These are phyloP conservation scores for Lepidochitona cinerea DNA, from an alignment of 2,888 invertebrate genomes.

Conservation along the genomic window DNA sequence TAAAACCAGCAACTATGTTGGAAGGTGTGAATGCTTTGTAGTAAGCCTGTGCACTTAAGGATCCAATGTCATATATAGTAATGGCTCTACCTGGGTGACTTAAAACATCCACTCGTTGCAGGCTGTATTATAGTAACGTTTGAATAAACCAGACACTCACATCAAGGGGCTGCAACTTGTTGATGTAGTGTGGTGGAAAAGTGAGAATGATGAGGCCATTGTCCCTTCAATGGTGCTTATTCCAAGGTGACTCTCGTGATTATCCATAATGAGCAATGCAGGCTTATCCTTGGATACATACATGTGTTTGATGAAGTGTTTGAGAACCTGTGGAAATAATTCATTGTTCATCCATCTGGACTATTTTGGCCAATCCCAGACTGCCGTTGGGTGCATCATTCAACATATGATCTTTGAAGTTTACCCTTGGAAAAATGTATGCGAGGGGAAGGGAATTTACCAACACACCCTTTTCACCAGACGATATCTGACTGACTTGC, in stretches of 20 bases:
- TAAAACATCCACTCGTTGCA: neutral
- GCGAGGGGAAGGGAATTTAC: slow-evolving; percentile 13
- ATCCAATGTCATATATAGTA: neutral
- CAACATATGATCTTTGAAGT: slow-evolving; percentile 10
- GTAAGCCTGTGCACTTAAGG: slow-evolving; percentile 1
- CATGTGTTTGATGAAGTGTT: slow-evolving; percentile 13
- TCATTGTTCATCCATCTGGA: slow-evolving; percentile 18
- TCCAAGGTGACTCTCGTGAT: slow-evolving; percentile 14
- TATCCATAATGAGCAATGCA: slow-evolving; percentile 19
- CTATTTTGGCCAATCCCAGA: slow-evolving; percentile 8
- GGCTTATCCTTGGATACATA: slow-evolving; percentile 11
- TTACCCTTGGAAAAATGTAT: slow-evolving; percentile 14
- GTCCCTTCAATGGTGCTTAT: slow-evolving; percentile 7
- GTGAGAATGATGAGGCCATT: slow-evolving; percentile 14
- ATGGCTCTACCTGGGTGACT: slow-evolving; percentile 4
- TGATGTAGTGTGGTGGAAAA: slow-evolving; percentile 9
- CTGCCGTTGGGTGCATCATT: slow-evolving; percentile 7
- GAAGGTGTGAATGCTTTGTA: slow-evolving; percentile 2
- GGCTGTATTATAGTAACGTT: neutral
- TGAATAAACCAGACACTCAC: neutral
- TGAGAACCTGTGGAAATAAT: neutral
- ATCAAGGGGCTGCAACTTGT: slow-evolving; percentile 8
- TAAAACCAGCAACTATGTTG: neutral
- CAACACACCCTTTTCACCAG: slow-evolving; percentile 14
- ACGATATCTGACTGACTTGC: slow-evolving; percentile 16